Evolutionary conservation across 1,140 invertebrate species (phyloP), one percentile per base, ranked within the genome.

Genomic region (Drosophila malerkotliana): DNA sequence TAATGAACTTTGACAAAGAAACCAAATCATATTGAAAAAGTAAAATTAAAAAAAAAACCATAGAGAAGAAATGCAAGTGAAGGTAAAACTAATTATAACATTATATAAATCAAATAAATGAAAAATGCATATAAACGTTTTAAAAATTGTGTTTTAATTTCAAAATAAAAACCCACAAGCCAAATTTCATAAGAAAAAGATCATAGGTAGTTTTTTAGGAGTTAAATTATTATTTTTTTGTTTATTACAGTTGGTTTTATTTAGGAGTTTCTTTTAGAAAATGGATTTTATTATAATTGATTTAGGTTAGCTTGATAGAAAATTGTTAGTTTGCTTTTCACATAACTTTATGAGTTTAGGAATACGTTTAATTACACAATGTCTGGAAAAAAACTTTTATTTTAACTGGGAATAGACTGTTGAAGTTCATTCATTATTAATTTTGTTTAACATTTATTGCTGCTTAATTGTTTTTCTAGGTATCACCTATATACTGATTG

Each of bases 91-190:
- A 64, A 80, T 37, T 67, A 66, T 72, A 81, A 84, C 77, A 87
- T 60, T 81, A 71, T 87, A 85, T 69, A 77, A 89, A 76, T 84
- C 74, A 72, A 89, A 89, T 89, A 90, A 90, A 89, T 78, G 68
- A 84, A 89, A 90, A 84, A 81, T 79, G 58, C 84, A 82, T 90
- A 90, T 89, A 89, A 90, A 89, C 80, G 85, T 85, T 90, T 85
- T 88, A 83, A 87, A 53, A 45, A 28, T 21, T 21, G 4, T 52
- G 26, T 61, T 72, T 72, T 44, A 41, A 14, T 41, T 41, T 15
- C 4, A 41, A n/a, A 41, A 5, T 41, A 14, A 0, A 28, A 28
- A 28, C 26, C 26, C 26, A 6, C 1, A 28, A 0, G 26, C n/a
- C 39, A 1, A 41, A 41, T 15, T 1, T 18, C 18, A n/a, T 4